phyloP scores from a whole-genome alignment of 2,113 vertebrate genomes.

The Prionailurus bengalensis region DNA sequence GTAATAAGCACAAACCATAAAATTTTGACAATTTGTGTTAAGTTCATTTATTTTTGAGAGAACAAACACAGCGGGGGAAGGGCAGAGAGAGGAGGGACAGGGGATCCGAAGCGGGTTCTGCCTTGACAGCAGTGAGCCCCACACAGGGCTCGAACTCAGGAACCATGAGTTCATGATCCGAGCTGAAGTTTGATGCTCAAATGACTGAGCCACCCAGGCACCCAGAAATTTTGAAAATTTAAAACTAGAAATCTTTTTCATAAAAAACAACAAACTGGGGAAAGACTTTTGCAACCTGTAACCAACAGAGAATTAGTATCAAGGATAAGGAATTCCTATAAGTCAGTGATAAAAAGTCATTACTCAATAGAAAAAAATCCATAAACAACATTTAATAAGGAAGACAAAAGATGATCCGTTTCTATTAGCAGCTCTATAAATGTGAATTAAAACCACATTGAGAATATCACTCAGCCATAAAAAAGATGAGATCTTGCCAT shows the following conservation, averaged over 20 bases:
- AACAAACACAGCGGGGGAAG: too few relatives aligned
- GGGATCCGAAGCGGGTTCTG: too few relatives aligned
- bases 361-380: conserved; percentile 1
- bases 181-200: too few relatives aligned
- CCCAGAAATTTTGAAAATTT: not conserved
- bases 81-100: too few relatives aligned
- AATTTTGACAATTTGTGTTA: not conserved
- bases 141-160: too few relatives aligned
- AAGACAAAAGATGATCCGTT: not conserved
- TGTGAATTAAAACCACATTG: conserved; percentile 16
- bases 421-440: conserved; percentile 22
- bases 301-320: not conserved
- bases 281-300: not conserved
- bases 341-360: not conserved
- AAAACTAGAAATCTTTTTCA: not conserved
- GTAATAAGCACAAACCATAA: not conserved
- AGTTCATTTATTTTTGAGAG: not conserved
- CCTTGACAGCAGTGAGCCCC: too few relatives aligned
- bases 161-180: too few relatives aligned
- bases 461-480: not conserved
- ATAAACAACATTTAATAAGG: not conserved
- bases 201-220: too few relatives aligned
- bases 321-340: not conserved
- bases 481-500: not conserved
- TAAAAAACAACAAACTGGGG: not conserved